A percentile compares a stretch with the other conserved stretches of the same genome.
phyloP scores from a whole-genome alignment of 2,888 invertebrate species.

The Brenthis hecate region DNA sequence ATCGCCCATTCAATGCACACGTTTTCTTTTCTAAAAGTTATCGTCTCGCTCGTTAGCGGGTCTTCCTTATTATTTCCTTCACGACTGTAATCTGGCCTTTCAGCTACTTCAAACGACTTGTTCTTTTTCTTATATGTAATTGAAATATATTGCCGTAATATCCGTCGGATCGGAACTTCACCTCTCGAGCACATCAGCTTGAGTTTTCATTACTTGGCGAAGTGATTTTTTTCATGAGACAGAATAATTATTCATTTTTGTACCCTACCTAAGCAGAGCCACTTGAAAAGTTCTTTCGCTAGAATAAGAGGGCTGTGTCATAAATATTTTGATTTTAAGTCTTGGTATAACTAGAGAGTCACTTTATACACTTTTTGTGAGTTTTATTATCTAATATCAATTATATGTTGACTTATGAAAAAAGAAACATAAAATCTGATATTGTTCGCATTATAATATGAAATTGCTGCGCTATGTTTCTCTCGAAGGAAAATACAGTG shows the following conservation, averaged over 20 bases:
- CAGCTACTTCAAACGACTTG: slow-evolving; percentile 81
- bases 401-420: not conserved
- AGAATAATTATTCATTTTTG: slow-evolving; percentile 79
- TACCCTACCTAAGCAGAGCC: slow-evolving; percentile 58
- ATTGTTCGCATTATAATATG: no score
- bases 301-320: slow-evolving; percentile 36
- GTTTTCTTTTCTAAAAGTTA: slow-evolving; percentile 70
- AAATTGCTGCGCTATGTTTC: no score
- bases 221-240: slow-evolving; percentile 78
- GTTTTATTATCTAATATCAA: slow-evolving; percentile 2
- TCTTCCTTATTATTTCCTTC: slow-evolving; percentile 76
- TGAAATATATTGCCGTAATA: slow-evolving; percentile 83
- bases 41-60: slow-evolving; percentile 72
- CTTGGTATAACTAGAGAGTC: slow-evolving; percentile 10
- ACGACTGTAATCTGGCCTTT: slow-evolving; percentile 78
- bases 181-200: slow-evolving; percentile 76
- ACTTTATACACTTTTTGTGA: slow-evolving; percentile 16
- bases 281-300: slow-evolving; percentile 62
- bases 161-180: slow-evolving; percentile 75
- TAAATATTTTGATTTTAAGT: slow-evolving; percentile 51
- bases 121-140: slow-evolving; percentile 82
- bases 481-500: no score
- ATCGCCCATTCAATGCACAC: slow-evolving; percentile 48
- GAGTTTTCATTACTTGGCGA: slow-evolving; percentile 79
- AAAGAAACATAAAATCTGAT: no score